These are phyloP conservation scores for Edolisoma coerulescens DNA, from an alignment of 2,113 vertebrate genomes.

Conservation along the genomic window DNA sequence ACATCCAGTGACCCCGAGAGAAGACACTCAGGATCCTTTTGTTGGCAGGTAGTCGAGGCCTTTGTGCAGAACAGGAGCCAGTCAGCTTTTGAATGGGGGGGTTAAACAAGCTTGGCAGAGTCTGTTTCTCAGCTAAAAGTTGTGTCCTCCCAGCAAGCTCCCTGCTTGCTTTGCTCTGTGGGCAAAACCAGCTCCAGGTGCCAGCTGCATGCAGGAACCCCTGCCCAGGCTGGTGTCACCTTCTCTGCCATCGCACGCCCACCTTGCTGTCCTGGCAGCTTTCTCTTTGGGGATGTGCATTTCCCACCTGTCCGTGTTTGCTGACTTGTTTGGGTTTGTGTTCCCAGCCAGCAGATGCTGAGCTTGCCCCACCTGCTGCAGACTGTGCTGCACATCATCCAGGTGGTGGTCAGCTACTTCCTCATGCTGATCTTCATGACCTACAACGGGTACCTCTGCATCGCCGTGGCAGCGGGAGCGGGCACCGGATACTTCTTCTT, in stretches of 20 bases:
- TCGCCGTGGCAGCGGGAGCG: constrained; percentile 86
- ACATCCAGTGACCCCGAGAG: background rate
- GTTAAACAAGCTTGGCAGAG: background rate
- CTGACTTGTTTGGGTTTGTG: constrained; percentile 33
- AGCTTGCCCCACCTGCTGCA: constrained; percentile 91
- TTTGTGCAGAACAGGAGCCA: background rate
- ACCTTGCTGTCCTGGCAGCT: background rate
- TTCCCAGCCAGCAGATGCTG: constrained; percentile 89
- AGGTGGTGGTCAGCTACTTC: constrained; percentile 96
- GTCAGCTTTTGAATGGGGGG: background rate
- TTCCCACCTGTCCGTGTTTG: accelerated
- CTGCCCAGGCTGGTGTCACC: background rate
- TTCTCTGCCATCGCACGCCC: background rate
- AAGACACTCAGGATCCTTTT: background rate
- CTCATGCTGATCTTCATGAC: constrained; percentile 99
- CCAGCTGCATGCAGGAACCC: background rate
- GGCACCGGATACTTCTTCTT: constrained; percentile 96
- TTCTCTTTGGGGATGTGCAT: background rate
- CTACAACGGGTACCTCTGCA: constrained; percentile 96
- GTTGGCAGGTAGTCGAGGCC: background rate
- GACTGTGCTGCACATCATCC: constrained; percentile 88
- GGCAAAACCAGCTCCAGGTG: background rate
- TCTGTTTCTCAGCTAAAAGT: background rate
- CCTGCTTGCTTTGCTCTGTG: background rate
- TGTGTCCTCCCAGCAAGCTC: background rate